phyloP scores from a whole-genome alignment of 2,113 vertebrate genomes.

The Onychostruthus taczanowskii region DNA sequence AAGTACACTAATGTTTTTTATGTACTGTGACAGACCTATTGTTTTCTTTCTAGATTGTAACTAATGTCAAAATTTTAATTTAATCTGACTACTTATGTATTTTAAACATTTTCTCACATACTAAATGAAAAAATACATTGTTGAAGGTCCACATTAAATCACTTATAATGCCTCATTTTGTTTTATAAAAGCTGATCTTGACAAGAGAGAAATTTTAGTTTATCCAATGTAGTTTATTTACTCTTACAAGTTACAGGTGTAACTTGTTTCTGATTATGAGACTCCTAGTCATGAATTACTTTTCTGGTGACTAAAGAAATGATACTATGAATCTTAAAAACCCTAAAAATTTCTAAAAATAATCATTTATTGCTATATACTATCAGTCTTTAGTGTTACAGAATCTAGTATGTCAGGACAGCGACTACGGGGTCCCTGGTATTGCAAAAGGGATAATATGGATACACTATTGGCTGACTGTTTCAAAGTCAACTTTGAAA shows the following conservation, averaged over 20 bases:
- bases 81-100: background rate
- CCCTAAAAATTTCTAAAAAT: background rate
- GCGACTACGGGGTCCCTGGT: background rate
- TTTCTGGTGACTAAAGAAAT: background rate
- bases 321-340: background rate
- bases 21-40: background rate
- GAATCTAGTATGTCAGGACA: background rate
- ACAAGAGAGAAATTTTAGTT: background rate
- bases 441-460: background rate
- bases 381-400: background rate
- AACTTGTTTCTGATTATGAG: background rate
- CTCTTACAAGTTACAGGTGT: background rate
- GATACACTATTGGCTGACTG: background rate
- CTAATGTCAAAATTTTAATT: background rate
- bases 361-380: background rate
- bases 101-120: background rate
- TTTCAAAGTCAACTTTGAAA: background rate
- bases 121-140: background rate
- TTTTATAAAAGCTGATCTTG: background rate
- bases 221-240: background rate
- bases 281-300: background rate
- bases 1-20: background rate
- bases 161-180: background rate
- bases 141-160: background rate
- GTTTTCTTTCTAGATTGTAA: background rate